Conservation (phyloP, 1,140 invertebrate species). For the Drosophila aff. region DNA sequence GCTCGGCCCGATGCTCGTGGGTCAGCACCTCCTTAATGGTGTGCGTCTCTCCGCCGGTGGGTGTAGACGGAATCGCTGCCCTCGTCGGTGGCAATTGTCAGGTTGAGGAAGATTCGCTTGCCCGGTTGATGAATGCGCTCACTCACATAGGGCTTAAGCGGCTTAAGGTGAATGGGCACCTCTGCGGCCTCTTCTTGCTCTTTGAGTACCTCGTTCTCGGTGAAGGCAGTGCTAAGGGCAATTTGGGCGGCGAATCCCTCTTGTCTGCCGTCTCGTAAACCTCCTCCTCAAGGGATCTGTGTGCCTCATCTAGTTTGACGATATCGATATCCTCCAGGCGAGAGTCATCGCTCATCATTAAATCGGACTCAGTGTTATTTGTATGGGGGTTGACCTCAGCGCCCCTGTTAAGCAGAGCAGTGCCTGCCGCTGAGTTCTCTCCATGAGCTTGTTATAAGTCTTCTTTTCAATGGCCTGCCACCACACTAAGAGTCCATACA, state of each 20-base stretch:
- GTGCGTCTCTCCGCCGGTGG: conserved; percentile 62
- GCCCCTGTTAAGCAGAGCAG: too few species aligned
- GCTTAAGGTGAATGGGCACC: conserved; percentile 26
- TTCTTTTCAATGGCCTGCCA: too few species aligned
- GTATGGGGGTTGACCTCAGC: too few species aligned
- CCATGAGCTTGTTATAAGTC: too few species aligned
- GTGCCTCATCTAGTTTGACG: conserved; percentile 66
- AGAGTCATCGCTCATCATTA: conserved; percentile 75
- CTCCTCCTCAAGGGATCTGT: conserved; percentile 51
- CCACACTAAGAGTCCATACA: too few species aligned
- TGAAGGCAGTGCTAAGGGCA: background rate
- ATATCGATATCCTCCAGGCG: conserved; percentile 76
- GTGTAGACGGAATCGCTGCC: conserved; percentile 80
- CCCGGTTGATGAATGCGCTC: conserved; percentile 63
- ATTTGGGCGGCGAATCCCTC: background rate
- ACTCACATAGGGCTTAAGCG: conserved; percentile 71
- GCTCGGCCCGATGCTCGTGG: conserved; percentile 67
- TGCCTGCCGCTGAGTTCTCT: too few species aligned
- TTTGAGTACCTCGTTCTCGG: conserved; percentile 70
- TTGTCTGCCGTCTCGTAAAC: conserved; percentile 63
- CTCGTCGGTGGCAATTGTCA: conserved; percentile 82
- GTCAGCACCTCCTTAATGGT: conserved; percentile 71
- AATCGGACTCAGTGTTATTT: conserved; percentile 24
- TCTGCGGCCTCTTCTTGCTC: conserved; percentile 12
- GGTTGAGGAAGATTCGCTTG: conserved; percentile 78